These are phyloP conservation scores for Erpobdella octoculata DNA, from an alignment of 2,888 invertebrate genomes.

Conservation along the genomic window DNA sequence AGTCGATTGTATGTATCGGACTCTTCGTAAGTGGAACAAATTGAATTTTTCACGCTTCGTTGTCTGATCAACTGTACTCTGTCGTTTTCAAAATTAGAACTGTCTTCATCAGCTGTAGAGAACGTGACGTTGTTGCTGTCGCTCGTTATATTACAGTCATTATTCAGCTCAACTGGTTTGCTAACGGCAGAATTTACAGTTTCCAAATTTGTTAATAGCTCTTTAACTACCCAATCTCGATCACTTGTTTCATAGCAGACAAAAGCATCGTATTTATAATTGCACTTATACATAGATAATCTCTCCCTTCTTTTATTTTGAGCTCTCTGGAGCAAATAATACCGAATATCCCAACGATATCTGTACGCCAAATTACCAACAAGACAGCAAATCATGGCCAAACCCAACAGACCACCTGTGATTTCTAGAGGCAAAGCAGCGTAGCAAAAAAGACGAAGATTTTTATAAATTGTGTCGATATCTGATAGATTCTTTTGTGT, in stretches of 20 bases:
- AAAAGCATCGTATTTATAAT: slow-evolving; percentile 19
- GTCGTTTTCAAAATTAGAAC: not conserved
- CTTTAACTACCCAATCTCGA: not conserved
- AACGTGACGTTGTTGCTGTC: too few species aligned
- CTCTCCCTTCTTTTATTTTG: not conserved
- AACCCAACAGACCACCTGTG: not conserved
- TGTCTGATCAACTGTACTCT: not conserved
- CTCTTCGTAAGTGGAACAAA: not conserved
- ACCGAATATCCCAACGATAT: slow-evolving; percentile 26
- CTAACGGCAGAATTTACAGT: not conserved
- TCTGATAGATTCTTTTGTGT: not conserved
- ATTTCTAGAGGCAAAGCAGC: not conserved
- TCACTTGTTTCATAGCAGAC: slow-evolving; percentile 24
- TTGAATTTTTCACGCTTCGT: not conserved
- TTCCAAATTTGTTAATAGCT: slow-evolving; percentile 20
- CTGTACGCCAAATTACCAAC: not conserved
- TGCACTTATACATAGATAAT: not conserved
- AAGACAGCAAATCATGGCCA: not conserved
- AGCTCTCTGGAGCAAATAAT: not conserved
- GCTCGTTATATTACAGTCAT: too few species aligned
- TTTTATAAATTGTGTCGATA: not conserved
- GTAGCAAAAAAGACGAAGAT: not conserved
- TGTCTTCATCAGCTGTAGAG: not conserved
- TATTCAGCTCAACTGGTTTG: too few species aligned
- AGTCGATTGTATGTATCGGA: not conserved